These are phyloP conservation scores for Eristalis intricaria DNA, from an alignment of 2,888 invertebrate species.

Conservation along the genomic window DNA sequence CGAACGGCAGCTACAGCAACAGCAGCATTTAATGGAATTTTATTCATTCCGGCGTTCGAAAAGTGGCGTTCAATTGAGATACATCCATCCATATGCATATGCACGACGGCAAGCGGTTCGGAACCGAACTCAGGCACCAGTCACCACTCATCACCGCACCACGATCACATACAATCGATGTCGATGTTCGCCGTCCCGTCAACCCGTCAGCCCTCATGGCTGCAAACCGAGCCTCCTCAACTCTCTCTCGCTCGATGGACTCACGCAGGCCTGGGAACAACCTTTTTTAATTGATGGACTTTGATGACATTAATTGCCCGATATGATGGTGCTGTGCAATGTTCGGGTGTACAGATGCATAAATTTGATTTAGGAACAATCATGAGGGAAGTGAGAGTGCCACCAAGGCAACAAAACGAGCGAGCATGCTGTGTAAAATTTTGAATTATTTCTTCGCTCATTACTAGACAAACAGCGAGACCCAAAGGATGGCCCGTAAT, in stretches of 20 bases:
- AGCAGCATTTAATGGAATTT: conserved; percentile 55
- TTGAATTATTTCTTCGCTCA: conserved; percentile 7
- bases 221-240: background rate
- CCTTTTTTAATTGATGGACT: conserved; percentile 64
- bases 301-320: conserved; percentile 64
- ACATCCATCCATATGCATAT: conserved; percentile 16
- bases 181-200: conserved; percentile 7
- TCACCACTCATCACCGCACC: too few species aligned
- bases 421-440: background rate
- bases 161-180: conserved; percentile 40
- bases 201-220: conserved; percentile 50
- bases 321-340: conserved; percentile 54
- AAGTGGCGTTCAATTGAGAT: conserved; percentile 56
- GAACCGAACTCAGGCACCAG: conserved; percentile 4
- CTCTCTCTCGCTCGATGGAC: background rate
- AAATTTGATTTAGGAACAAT: conserved; percentile 48
- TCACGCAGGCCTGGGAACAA: conserved; percentile 47
- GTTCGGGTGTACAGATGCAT: conserved; percentile 34
- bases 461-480: conserved; percentile 10
- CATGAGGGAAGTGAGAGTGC: conserved; percentile 11
- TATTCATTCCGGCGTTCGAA: conserved; percentile 39
- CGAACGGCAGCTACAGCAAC: too few species aligned
- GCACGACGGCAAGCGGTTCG: conserved; percentile 8
- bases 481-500: conserved; percentile 1
- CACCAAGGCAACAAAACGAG: background rate